Percentiles rank a stretch among this genome's conserved stretches.
phyloP scores from a whole-genome alignment of 2,113 vertebrate genomes.

The Urocynchramus pylzowi region DNA sequence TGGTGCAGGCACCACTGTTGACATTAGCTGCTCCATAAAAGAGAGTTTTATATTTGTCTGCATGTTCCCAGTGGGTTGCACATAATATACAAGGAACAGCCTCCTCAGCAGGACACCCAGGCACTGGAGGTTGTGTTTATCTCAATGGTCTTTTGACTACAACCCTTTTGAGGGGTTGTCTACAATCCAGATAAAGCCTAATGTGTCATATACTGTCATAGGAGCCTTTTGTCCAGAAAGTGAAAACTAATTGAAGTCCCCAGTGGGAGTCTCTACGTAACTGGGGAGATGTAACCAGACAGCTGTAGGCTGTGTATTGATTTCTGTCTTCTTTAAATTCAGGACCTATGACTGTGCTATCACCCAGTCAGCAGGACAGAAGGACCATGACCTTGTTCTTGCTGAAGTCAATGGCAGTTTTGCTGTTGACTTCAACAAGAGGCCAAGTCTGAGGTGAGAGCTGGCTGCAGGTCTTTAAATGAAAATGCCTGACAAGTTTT shows the following conservation, averaged over 20 bases:
- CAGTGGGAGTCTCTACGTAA: not conserved
- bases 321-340: conserved; percentile 13
- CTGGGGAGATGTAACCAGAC: not conserved
- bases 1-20: not conserved
- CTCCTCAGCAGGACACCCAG: not conserved
- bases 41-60: not conserved
- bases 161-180: not conserved
- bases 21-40: not conserved
- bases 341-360: not conserved
- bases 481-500: not conserved
- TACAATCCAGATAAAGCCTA: not conserved
- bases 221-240: not conserved
- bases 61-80: not conserved
- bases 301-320: not conserved
- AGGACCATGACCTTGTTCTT: not conserved
- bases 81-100: not conserved
- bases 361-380: not conserved
- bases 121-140: rapidly evolving
- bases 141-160: not conserved
- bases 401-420: conserved; percentile 6
- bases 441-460: not conserved
- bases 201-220: not conserved
- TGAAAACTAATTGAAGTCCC: not conserved
- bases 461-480: not conserved
- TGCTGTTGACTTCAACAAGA: conserved; percentile 14